phyloP scores from a whole-genome alignment of 2,888 invertebrate species.

The Sialis lutaria region DNA sequence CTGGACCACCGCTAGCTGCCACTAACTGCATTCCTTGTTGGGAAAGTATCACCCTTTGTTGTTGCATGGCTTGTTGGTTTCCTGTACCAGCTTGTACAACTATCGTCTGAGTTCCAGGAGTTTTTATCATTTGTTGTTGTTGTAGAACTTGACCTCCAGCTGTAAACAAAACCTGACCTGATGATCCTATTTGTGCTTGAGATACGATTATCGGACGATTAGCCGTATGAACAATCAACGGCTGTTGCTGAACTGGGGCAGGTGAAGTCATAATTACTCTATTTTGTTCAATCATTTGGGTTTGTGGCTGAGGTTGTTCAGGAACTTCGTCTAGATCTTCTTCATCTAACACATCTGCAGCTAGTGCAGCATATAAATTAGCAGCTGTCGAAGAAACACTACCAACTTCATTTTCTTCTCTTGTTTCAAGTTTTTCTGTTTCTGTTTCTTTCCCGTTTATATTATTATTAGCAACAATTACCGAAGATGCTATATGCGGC shows the following conservation, averaged over 20 bases:
- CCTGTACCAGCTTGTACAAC: slow-evolving; percentile 22
- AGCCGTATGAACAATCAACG: slow-evolving; percentile 17
- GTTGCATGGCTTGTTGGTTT: slow-evolving; percentile 6
- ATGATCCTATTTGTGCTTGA: slow-evolving; percentile 14
- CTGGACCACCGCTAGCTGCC: slow-evolving; percentile 21
- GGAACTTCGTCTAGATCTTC: slow-evolving; percentile 28
- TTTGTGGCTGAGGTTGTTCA: slow-evolving; percentile 12
- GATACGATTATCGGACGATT: slow-evolving; percentile 33
- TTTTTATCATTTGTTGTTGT: slow-evolving; percentile 16
- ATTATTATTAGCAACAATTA: slow-evolving; percentile 16
- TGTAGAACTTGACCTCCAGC: slow-evolving; percentile 19
- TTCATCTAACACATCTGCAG: slow-evolving; percentile 69
- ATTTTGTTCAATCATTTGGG: slow-evolving; percentile 8
- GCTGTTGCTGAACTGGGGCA: slow-evolving; percentile 18
- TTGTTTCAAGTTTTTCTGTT: slow-evolving; percentile 27
- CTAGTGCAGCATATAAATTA: slow-evolving; percentile 69
- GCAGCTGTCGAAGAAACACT: slow-evolving; percentile 59
- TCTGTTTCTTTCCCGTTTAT: slow-evolving; percentile 17
- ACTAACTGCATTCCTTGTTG: slow-evolving; percentile 27
- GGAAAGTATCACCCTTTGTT: slow-evolving; percentile 19
- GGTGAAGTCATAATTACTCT: slow-evolving; percentile 7
- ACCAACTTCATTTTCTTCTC: slow-evolving; percentile 24
- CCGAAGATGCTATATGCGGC: slow-evolving; percentile 14
- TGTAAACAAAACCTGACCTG: slow-evolving; percentile 17
- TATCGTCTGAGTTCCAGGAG: slow-evolving; percentile 16